These are phyloP conservation scores for Sorex araneus DNA, from an alignment of 2,113 vertebrate genomes.

Conservation along the genomic window DNA sequence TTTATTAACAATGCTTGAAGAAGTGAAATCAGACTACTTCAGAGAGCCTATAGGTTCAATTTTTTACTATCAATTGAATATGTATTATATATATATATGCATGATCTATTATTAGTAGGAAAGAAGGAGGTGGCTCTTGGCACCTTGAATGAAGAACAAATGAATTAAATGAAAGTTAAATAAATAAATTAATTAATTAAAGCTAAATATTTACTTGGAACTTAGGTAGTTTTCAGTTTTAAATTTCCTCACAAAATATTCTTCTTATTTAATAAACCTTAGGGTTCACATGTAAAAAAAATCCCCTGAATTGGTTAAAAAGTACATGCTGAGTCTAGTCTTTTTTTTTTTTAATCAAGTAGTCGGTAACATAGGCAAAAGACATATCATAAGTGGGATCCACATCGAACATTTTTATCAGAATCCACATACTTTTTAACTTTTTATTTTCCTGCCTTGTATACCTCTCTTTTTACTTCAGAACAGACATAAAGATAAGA, in stretches of 20 bases:
- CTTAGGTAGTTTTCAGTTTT: not conserved
- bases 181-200: not conserved
- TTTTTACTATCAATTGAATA: too few species aligned
- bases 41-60: not conserved
- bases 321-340: not conserved
- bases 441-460: not conserved
- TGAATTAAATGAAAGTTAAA: too few species aligned
- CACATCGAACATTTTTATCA: not conserved
- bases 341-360: not conserved
- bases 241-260: not conserved
- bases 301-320: constrained; percentile 33
- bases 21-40: not conserved
- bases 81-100: too few species aligned
- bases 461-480: not conserved
- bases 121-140: too few species aligned
- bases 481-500: not conserved
- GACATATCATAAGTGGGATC: not conserved
- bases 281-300: not conserved
- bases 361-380: not conserved
- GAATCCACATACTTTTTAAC: not conserved
- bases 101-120: too few species aligned
- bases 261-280: not conserved
- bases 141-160: too few species aligned
- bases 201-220: not conserved
- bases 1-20: not conserved